Percentiles rank a stretch among this genome's conserved stretches.
These are phyloP conservation scores for Ditula angustiorana DNA, from an alignment of 2,888 invertebrate genomes.

Conservation along the genomic window DNA sequence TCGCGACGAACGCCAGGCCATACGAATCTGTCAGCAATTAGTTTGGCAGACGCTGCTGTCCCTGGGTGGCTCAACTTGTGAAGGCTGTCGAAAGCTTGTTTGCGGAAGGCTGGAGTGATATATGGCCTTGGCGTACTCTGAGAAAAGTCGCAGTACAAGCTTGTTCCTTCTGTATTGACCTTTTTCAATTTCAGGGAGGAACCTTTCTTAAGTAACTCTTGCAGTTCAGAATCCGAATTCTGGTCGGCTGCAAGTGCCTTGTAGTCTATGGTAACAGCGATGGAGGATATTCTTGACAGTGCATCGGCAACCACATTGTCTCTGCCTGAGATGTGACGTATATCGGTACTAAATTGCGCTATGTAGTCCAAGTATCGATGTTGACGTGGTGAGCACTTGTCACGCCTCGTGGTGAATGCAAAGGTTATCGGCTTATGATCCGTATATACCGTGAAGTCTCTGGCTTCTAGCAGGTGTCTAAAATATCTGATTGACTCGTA, in stretches of 20 bases:
- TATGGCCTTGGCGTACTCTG: too few species aligned
- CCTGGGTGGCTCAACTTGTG: slow-evolving; percentile 43
- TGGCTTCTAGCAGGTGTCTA: slow-evolving; percentile 54
- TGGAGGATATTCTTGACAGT: too few species aligned
- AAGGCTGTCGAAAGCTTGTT: slow-evolving; percentile 36
- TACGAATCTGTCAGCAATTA: slow-evolving; percentile 42
- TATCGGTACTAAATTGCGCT: slow-evolving; percentile 53
- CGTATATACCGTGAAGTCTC: slow-evolving; percentile 50
- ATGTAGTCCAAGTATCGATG: slow-evolving; percentile 52
- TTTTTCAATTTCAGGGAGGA: too few species aligned
- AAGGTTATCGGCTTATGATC: too few species aligned
- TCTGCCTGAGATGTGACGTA: slow-evolving; percentile 50
- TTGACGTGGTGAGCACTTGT: slow-evolving; percentile 52
- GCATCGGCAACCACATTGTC: too few species aligned
- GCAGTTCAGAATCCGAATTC: too few species aligned
- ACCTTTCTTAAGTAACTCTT: too few species aligned
- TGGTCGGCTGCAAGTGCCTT: too few species aligned
- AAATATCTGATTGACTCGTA: slow-evolving; percentile 54
- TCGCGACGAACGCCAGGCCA: slow-evolving; percentile 45
- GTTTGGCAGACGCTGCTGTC: slow-evolving; percentile 30
- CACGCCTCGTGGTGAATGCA: slow-evolving; percentile 51
- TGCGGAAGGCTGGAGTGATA: too few species aligned
- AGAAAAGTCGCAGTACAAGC: too few species aligned
- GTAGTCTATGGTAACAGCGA: too few species aligned
- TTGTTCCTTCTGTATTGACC: too few species aligned